phyloP scores from a whole-genome alignment of 2,888 invertebrate species.

The Chalcosyrphus nemorum region DNA sequence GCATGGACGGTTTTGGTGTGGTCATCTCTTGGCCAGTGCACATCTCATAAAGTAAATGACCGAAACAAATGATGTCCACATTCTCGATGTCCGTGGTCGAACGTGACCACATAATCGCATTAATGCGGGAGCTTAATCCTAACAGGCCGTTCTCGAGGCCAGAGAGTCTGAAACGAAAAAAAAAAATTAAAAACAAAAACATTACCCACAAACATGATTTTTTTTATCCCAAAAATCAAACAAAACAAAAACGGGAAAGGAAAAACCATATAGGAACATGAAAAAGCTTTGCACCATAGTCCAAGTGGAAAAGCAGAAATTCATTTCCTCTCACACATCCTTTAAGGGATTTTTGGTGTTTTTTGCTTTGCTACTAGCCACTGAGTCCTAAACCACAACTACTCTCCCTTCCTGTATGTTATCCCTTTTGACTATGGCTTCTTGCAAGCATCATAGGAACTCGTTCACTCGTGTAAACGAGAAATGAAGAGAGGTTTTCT shows the following conservation, averaged over 20 bases:
- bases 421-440: conserved; percentile 32
- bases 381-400: conserved; percentile 14
- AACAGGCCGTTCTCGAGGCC: conserved; percentile 93
- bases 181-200: neutral
- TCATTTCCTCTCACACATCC: conserved; percentile 42
- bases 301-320: conserved; percentile 26
- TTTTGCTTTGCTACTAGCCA: neutral
- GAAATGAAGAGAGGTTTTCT: conserved; percentile 42
- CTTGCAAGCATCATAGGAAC: conserved; percentile 50
- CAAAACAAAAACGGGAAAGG: neutral
- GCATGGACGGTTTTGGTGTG: conserved; percentile 88
- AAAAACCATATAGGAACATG: conserved; percentile 16
- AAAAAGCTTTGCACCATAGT: conserved; percentile 35
- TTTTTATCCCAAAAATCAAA: neutral
- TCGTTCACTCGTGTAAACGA: conserved; percentile 59
- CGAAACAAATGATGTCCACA: conserved; percentile 89
- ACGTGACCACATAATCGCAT: conserved; percentile 83
- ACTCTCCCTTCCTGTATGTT: neutral
- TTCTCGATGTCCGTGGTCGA: conserved; percentile 82
- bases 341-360: conserved; percentile 27
- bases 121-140: conserved; percentile 85
- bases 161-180: conserved; percentile 85
- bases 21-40: conserved; percentile 92
- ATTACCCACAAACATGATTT: conserved; percentile 9
- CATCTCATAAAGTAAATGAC: conserved; percentile 95